Base-by-base conservation (phyloP, 1,140 invertebrate species). In the Archivesica marissinica region DNA sequence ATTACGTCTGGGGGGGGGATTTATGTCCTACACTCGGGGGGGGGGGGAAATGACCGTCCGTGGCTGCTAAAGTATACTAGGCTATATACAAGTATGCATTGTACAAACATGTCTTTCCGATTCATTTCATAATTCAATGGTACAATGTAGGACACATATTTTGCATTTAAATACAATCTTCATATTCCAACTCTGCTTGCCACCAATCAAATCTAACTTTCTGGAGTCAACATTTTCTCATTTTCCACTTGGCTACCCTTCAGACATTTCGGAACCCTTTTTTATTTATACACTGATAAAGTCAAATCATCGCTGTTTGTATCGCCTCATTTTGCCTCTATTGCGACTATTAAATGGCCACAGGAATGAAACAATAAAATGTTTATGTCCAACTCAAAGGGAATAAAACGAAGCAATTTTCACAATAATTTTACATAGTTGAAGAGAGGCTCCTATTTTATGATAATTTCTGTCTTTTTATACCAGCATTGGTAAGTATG, bases 241-340 rank as follows among this genome's bases (percentile, higher is more conserved):
- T 64, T 64, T 64, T 17, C 20, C 59, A 17, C 30, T 15, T 64
- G 1, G n/a, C 6, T 64, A 33, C 30, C n/a, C 33, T 13, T 2
- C 30, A 72, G 68, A 72, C 68, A 50, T 1, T 44, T 0, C 41
- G 41, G 68, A 72, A 72, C 68, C 68, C 2, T 7, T 52, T 44
- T 72, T 28, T 72, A 47, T 72, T 72, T 72, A 44, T 47, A 72
- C 38, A 28, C 33, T 41, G 68, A 72, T 72, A 72, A 72, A 68
- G 23, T 64, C 33, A 33, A 13, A 64, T 64, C 30, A 64, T 64
- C 59, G 2, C 30, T 1, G 59, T 17, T 13, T 35, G 59, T 64
- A 33, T 25, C 13, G 38, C 33, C 17, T 35, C 30, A 33, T 35
- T 64, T 64, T 33, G 3, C 30, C 6, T 64, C 30, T 64, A 35